Evolutionary conservation across 1,140 invertebrate species (phyloP).

Genomic region (Armadillidium nasatum): DNA sequence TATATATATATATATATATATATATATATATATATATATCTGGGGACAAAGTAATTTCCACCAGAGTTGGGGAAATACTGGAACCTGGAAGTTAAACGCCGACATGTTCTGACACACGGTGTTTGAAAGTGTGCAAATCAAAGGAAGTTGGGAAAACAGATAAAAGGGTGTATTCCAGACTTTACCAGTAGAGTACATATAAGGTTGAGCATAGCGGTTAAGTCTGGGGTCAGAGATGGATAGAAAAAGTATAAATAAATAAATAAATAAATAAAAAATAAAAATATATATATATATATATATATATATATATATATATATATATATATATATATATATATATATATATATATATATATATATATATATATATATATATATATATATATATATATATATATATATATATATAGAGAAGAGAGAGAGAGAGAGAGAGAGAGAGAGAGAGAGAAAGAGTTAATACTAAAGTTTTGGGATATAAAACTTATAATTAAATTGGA

Average conservation of each 20-base stretch:
- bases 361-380: not conserved
- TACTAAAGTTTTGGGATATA: not conserved
- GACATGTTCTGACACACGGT: no score
- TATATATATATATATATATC: not conserved
- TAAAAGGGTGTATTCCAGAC: no score
- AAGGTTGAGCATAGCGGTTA: no score
- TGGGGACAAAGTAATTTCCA: no score
- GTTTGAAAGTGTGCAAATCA: no score
- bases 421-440: not conserved
- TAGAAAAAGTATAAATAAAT: not conserved
- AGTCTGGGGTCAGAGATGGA: no score
- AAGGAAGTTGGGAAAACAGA: no score
- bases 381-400: not conserved
- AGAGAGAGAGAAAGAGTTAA: not conserved
- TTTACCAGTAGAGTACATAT: no score
- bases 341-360: conserved; percentile 1
- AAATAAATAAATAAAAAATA: not conserved
- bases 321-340: conserved; percentile 6
- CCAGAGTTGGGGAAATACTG: no score
- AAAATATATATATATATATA: not conserved
- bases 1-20: not conserved
- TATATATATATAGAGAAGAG: no score
- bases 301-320: conserved; percentile 6
- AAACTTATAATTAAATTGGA: no score
- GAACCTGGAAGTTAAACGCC: no score